A percentile compares a stretch with the other conserved stretches of the same genome.
phyloP scores from a whole-genome alignment of 1,140 invertebrate genomes.

The Platyura marginata region DNA sequence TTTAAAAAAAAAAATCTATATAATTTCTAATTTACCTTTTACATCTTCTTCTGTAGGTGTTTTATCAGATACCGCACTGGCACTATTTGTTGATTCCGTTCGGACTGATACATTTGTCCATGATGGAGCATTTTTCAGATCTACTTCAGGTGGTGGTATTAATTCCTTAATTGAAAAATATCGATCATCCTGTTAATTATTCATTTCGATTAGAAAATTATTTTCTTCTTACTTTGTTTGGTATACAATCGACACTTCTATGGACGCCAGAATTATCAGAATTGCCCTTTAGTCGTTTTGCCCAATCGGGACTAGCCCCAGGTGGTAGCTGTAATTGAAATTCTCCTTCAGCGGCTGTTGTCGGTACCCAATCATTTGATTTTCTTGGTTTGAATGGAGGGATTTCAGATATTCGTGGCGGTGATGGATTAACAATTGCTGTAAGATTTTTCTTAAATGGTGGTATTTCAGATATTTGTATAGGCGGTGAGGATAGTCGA shows the following conservation, averaged over 20 bases:
- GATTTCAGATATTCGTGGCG: slow-evolving; percentile 28
- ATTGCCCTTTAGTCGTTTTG: slow-evolving; percentile 31
- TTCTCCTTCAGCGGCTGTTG: background rate
- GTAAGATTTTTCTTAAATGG: slow-evolving; percentile 28
- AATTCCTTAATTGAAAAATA: no score
- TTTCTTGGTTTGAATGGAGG: slow-evolving; percentile 31
- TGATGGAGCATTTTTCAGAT: slow-evolving; percentile 19
- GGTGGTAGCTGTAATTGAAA: slow-evolving; percentile 12
- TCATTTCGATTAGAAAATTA: background rate
- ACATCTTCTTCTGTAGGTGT: slow-evolving; percentile 19
- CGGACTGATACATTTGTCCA: slow-evolving; percentile 19
- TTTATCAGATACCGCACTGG: slow-evolving; percentile 13
- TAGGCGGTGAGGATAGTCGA: slow-evolving; percentile 20
- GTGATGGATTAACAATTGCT: slow-evolving; percentile 12
- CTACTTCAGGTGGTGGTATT: background rate
- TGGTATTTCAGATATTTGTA: slow-evolving; percentile 30
- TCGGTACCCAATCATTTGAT: slow-evolving; percentile 26
- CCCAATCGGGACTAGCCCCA: slow-evolving; percentile 44
- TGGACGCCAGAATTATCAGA: slow-evolving; percentile 31
- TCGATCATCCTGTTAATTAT: background rate
- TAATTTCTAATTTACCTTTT: slow-evolving; percentile 11
- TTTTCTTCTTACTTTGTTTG: slow-evolving; percentile 18
- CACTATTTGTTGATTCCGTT: slow-evolving; percentile 8
- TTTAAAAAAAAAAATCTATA: background rate
- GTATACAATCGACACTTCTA: slow-evolving; percentile 47